A percentile compares a stretch with the other conserved stretches of the same genome.
Evolutionary conservation across 1,140 invertebrate genomes (phyloP).

Genomic region (Drosophila pruinosa): DNA sequence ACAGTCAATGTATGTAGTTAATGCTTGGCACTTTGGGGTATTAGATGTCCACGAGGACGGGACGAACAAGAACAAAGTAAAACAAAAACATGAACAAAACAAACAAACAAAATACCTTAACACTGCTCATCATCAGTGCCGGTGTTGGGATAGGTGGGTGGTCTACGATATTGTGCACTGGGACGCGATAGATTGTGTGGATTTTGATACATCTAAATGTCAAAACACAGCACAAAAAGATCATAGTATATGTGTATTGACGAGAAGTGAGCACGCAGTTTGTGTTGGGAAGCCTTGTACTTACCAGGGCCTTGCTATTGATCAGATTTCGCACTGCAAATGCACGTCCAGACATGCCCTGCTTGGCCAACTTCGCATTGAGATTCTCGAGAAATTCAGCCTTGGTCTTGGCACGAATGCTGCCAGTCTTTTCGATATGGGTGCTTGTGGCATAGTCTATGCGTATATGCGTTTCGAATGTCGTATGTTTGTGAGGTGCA

Average conservation of each 20-base stretch:
- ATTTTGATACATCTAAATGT: constrained; percentile 78
- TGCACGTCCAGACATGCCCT: constrained; percentile 84
- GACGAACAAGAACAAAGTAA: constrained; percentile 19
- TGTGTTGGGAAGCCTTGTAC: constrained; percentile 26
- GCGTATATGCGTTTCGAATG: constrained; percentile 31
- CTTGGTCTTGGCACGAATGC: constrained; percentile 83
- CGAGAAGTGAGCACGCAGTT: neutral
- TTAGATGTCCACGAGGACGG: constrained; percentile 51
- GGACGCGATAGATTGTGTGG: constrained; percentile 75
- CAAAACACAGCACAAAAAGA: constrained; percentile 7
- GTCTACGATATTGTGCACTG: constrained; percentile 77
- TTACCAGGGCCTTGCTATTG: constrained; percentile 87
- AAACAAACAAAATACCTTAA: constrained; percentile 72
- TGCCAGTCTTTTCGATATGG: constrained; percentile 82
- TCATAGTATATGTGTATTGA: constrained; percentile 15
- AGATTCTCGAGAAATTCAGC: constrained; percentile 89
- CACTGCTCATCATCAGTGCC: constrained; percentile 70
- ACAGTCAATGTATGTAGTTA: constrained; percentile 47
- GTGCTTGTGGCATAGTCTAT: constrained; percentile 80
- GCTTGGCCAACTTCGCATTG: constrained; percentile 89
- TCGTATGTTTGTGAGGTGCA: constrained; percentile 32
- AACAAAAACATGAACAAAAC: constrained; percentile 18
- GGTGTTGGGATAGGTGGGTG: constrained; percentile 24
- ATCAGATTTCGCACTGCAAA: constrained; percentile 85
- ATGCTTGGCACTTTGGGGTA: constrained; percentile 29